Conservation (phyloP, 1,140 invertebrate species). For the Drosophila virilis region DNA sequence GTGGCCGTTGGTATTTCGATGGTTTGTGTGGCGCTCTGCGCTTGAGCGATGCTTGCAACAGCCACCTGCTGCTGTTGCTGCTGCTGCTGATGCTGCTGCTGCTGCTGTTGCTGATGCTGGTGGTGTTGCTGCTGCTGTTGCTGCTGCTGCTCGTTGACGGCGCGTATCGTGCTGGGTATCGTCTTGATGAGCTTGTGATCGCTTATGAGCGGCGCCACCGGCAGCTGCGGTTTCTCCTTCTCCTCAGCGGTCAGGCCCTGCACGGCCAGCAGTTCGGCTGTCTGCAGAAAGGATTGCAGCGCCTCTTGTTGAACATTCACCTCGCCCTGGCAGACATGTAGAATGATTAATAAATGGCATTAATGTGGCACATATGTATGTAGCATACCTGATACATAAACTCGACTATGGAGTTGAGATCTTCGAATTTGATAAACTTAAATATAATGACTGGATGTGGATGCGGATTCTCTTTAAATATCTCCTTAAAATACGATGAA, state of each 20-base stretch:
- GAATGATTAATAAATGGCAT: not conserved
- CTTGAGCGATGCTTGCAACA: conserved; percentile 43
- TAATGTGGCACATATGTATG: not conserved
- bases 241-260: conserved; percentile 91
- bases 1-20: conserved; percentile 80
- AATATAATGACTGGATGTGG: conserved; percentile 94
- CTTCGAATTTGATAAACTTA: conserved; percentile 92
- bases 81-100: conserved; percentile 36
- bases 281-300: conserved; percentile 93
- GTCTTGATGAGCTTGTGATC: conserved; percentile 83
- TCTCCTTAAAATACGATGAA: conserved; percentile 92
- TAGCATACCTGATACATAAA: conserved; percentile 90
- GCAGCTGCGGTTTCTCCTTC: conserved; percentile 79
- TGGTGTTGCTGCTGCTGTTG: conserved; percentile 57
- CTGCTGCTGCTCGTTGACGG: conserved; percentile 73
- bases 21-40: conserved; percentile 72
- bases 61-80: conserved; percentile 43
- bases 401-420: conserved; percentile 91
- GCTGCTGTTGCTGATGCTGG: conserved; percentile 44
- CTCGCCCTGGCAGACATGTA: conserved; percentile 87
- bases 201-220: conserved; percentile 70
- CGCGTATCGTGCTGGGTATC: conserved; percentile 80
- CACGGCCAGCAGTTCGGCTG: conserved; percentile 94
- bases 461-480: conserved; percentile 93
- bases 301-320: conserved; percentile 96